Conservation (phyloP, 2,113 vertebrate species). For the Uropsilus gracilis region DNA sequence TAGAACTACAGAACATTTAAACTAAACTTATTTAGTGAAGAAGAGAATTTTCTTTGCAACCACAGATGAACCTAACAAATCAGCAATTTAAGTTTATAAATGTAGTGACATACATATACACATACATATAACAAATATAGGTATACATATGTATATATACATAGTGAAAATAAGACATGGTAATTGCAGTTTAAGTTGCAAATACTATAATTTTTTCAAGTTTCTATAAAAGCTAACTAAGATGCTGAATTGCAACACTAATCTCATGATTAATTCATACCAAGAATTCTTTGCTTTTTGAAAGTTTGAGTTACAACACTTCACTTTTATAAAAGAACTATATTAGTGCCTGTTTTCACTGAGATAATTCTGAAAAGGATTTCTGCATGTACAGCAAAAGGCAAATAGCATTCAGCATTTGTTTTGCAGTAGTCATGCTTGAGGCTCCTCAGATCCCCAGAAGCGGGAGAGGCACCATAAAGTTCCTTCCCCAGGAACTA, state of each 20-base stretch:
- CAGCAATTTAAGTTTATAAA: neutral
- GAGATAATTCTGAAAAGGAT: no score
- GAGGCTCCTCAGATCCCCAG: neutral
- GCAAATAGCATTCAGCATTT: neutral
- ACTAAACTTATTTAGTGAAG: neutral
- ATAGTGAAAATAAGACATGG: neutral
- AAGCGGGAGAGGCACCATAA: neutral
- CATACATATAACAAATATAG: neutral
- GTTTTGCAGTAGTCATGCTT: neutral
- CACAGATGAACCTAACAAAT: slow-evolving; percentile 1
- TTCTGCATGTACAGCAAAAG: no score
- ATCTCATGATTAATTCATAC: neutral
- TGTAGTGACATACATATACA: no score
- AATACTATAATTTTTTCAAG: neutral
- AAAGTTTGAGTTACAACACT: neutral
- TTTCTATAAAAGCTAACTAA: slow-evolving; percentile 8
- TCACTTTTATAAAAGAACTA: neutral
- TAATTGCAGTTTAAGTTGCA: neutral
- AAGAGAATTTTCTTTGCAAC: neutral
- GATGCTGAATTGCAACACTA: neutral
- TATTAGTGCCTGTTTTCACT: neutral
- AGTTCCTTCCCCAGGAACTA: neutral
- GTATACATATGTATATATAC: neutral
- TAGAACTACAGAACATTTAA: neutral
- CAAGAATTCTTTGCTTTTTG: neutral